Evolutionary conservation across 2,888 invertebrate genomes (phyloP), one percentile per base, ranked within the genome.

Genomic region (Prosapia bicincta): DNA sequence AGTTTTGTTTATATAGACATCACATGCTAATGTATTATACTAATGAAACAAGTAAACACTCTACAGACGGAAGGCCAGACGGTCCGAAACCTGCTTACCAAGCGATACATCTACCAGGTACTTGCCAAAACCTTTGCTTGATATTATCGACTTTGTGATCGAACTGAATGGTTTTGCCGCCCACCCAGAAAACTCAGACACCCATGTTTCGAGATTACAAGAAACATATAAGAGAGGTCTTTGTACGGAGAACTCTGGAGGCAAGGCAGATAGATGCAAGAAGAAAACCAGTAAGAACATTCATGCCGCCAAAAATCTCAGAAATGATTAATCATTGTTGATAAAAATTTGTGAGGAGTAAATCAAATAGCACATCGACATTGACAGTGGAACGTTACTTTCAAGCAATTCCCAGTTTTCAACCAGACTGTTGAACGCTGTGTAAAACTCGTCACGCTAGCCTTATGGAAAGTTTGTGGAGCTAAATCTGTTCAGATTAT

Each of bases 371-470:
- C 10, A 70, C 15, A 73, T 73, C 26, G 15, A 28, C 66, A 66
- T 26, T 72, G 66, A 72, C 66, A 72, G 26, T 15, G 30, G 28
- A 26, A 69, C 69, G 13, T 9, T 69, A 26, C 69, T 30, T 30
- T 69, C 69, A 69, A 69, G 66, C n/a, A 71, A 38, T 66, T 38
- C 67, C 32, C 28, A 20, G 20, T 30, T 26, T 30, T 67, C 72
- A 72, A 30, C 0, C 54, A 72, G 23, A 67, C 72, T 66, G 72
- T 76, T 77, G 70, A 77, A 69, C 75, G 70, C n/a, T 76, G 73
- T 73, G 77, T 71, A 28, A 77, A 73, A 76, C 76, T 76, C 65
- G 67, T n/a, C n/a, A n/a, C n/a, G n/a, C n/a, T n/a, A n/a, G n/a
- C n/a, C n/a, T n/a, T n/a, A n/a, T n/a, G n/a, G n/a, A n/a, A n/a